Conservation (phyloP, 2,797 vertebrate species). For the Macropus fuliginosus region DNA sequence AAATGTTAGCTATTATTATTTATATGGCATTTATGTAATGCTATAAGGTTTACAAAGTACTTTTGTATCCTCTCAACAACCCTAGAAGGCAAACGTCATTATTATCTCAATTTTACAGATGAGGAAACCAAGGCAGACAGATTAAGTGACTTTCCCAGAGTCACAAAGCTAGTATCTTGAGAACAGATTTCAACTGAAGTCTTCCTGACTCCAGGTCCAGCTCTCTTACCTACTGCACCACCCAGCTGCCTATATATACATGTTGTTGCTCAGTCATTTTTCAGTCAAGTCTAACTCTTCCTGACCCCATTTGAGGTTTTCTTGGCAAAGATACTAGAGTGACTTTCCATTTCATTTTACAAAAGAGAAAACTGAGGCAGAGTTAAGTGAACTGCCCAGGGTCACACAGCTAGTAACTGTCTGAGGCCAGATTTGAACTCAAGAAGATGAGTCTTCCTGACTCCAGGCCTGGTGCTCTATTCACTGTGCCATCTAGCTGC, state of each 20-base stretch:
- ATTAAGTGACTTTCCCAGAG: too few relatives aligned
- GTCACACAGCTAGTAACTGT: not conserved
- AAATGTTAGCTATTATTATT: too few relatives aligned
- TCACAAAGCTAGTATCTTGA: not conserved
- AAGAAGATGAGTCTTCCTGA: not conserved
- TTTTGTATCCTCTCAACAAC: too few relatives aligned
- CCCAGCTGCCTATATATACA: not conserved
- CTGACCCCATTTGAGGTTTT: not conserved
- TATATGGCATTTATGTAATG: too few relatives aligned
- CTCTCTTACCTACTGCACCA: not conserved
- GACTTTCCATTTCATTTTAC: not conserved
- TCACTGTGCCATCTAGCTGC: not conserved
- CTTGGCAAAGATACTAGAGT: not conserved
- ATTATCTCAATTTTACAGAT: too few relatives aligned
- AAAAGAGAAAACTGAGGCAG: not conserved
- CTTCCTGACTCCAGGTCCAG: not conserved
- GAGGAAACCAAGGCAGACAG: too few relatives aligned
- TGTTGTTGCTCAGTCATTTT: not conserved
- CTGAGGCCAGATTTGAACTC: not conserved
- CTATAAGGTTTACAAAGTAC: too few relatives aligned
- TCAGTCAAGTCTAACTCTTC: not conserved
- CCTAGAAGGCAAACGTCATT: too few relatives aligned
- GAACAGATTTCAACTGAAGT: not conserved
- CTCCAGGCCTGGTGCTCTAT: not conserved
- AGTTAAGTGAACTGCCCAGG: not conserved